Evolutionary conservation across 2,113 vertebrate species (phyloP).

Genomic region (Catharus fuscescens): DNA sequence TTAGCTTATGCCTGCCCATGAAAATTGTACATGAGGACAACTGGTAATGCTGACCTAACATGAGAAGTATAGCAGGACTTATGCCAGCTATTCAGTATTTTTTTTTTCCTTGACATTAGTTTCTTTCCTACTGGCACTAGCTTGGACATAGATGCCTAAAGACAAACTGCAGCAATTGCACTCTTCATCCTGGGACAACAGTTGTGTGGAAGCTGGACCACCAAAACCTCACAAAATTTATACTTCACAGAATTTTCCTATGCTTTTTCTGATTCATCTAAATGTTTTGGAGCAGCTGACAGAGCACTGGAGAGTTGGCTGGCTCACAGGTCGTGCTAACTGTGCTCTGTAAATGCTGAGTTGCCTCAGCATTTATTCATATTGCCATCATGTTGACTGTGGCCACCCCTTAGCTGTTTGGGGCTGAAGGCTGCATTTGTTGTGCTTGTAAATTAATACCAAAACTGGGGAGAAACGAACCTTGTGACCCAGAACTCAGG

Average conservation of each 20-base stretch:
- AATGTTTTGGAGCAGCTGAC: not conserved
- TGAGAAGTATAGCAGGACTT: not conserved
- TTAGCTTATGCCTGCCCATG: not conserved
- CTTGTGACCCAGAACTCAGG: not conserved
- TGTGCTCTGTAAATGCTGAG: not conserved
- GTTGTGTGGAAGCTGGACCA: not conserved
- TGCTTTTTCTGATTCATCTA: not conserved
- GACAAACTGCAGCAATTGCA: not conserved
- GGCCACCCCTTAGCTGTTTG: not conserved
- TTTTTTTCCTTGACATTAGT: not conserved
- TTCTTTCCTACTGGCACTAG: not conserved
- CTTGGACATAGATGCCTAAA: not conserved
- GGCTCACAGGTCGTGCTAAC: fast-evolving
- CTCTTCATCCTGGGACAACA: not conserved
- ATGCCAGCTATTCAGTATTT: not conserved
- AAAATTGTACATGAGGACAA: not conserved
- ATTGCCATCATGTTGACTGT: not conserved
- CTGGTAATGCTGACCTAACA: not conserved
- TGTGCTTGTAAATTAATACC: fast-evolving
- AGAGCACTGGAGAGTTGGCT: not conserved
- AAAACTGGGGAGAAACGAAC: not conserved
- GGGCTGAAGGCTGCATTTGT: not conserved
- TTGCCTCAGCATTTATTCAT: not conserved
- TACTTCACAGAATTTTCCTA: not conserved
- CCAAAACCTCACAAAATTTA: not conserved